Conservation (phyloP, 2,113 vertebrate species). For the Ceyx cyanopectus region DNA sequence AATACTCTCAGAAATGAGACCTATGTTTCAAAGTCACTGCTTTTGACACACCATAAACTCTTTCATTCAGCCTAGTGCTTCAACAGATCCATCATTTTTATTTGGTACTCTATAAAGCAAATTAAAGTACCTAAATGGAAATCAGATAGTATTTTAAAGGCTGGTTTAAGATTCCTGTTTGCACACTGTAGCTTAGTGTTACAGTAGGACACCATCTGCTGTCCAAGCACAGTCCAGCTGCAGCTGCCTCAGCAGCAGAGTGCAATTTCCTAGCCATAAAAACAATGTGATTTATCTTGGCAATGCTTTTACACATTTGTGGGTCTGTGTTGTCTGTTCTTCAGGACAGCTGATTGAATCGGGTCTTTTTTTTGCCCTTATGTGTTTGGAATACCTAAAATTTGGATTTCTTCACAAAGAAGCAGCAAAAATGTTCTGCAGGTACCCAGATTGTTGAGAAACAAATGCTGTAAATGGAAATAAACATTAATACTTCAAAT, state of each 20-base stretch:
- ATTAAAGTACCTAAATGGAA: constrained; percentile 37
- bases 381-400: neutral
- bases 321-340: neutral
- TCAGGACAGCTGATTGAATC: neutral
- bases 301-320: neutral
- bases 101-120: constrained; percentile 10
- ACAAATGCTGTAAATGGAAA: neutral
- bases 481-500: neutral
- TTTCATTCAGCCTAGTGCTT: neutral
- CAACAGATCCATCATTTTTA: constrained; percentile 29
- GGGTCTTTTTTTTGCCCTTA: neutral
- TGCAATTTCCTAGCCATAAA: neutral
- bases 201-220: constrained; percentile 73
- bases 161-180: constrained; percentile 22
- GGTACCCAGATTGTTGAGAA: neutral
- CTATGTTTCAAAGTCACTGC: neutral
- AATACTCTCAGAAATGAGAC: neutral
- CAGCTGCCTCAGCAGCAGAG: neutral
- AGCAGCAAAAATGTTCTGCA: neutral
- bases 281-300: neutral
- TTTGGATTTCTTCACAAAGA: neutral
- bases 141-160: constrained; percentile 24
- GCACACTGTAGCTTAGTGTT: neutral
- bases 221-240: constrained; percentile 24
- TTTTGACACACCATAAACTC: neutral